phyloP scores from a whole-genome alignment of 2,113 vertebrate genomes.

The Channa maculata region DNA sequence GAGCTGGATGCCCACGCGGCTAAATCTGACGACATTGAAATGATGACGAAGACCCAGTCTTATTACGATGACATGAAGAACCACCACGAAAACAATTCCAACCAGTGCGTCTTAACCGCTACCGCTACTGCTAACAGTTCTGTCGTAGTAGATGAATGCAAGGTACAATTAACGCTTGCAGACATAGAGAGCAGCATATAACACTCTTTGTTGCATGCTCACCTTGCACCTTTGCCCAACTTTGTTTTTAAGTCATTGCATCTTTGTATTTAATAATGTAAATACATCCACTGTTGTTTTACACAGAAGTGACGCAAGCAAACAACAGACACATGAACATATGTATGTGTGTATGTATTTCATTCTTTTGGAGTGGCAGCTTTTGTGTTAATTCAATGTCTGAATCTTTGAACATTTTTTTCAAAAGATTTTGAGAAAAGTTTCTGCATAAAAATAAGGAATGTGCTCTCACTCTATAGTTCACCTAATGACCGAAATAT shows the following conservation, averaged over 20 bases:
- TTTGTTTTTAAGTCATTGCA: slow-evolving; percentile 61
- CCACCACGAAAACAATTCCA: slow-evolving; percentile 98
- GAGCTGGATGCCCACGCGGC: slow-evolving; percentile 90
- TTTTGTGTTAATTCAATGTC: slow-evolving; percentile 73
- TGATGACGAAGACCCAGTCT: slow-evolving; percentile 96
- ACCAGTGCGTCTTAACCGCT: slow-evolving; percentile 94
- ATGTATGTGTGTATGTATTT: slow-evolving; percentile 40
- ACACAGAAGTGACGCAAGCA: slow-evolving; percentile 43
- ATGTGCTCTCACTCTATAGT: neutral
- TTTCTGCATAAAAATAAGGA: slow-evolving; percentile 2
- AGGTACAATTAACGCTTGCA: slow-evolving; percentile 95
- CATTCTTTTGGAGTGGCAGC: slow-evolving; percentile 75
- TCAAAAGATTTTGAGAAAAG: neutral
- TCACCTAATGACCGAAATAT: slow-evolving; percentile 6
- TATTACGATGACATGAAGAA: slow-evolving; percentile 97
- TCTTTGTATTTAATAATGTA: slow-evolving; percentile 58
- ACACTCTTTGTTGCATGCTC: slow-evolving; percentile 81
- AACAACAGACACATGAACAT: slow-evolving; percentile 52
- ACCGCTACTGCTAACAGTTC: slow-evolving; percentile 91
- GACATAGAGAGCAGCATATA: slow-evolving; percentile 95
- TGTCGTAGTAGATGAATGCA: slow-evolving; percentile 97
- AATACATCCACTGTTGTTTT: slow-evolving; percentile 48
- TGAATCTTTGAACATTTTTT: neutral
- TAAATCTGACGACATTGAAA: slow-evolving; percentile 93
- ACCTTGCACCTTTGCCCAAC: slow-evolving; percentile 66